phyloP scores from a whole-genome alignment of 2,888 invertebrate species.

The Drosophila multiciliata region DNA sequence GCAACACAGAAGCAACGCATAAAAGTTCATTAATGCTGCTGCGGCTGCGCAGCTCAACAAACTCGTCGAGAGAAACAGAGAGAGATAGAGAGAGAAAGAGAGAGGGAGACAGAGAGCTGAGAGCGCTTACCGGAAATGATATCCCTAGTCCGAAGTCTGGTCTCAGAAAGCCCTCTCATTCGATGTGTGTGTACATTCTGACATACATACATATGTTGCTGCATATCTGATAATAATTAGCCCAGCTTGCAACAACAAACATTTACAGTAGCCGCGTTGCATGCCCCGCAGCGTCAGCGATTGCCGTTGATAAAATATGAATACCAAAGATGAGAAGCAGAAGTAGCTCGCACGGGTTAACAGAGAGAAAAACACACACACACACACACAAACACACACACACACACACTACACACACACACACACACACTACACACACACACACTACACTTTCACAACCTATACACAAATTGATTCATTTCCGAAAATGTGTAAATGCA shows the following conservation, averaged over 20 bases:
- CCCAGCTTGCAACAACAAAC: conserved; percentile 33
- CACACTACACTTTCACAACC: neutral
- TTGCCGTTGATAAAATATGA: conserved; percentile 47
- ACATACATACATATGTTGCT: conserved; percentile 6
- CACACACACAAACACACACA: neutral
- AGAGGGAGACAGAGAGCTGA: neutral
- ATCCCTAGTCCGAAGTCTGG: neutral
- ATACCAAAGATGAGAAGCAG: conserved; percentile 31
- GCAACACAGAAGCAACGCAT: conserved; percentile 60
- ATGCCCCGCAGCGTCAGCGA: conserved; percentile 34
- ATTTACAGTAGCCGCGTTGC: conserved; percentile 62
- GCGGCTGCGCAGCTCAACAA: conserved; percentile 42
- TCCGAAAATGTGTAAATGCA: neutral
- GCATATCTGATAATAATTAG: conserved; percentile 59
- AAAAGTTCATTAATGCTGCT: conserved; percentile 74
- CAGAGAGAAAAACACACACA: neutral
- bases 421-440: neutral
- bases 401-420: no score
- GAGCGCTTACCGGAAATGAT: conserved; percentile 64
- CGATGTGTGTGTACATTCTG: neutral
- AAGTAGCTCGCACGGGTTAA: conserved; percentile 14
- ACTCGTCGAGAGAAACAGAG: neutral
- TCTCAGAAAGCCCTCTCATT: neutral
- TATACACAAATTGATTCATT: no score
- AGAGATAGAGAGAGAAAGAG: neutral